Percentiles rank a stretch among this genome's conserved stretches.
These are phyloP conservation scores for Marmota monax DNA, from an alignment of 2,113 vertebrate species.

Conservation along the genomic window DNA sequence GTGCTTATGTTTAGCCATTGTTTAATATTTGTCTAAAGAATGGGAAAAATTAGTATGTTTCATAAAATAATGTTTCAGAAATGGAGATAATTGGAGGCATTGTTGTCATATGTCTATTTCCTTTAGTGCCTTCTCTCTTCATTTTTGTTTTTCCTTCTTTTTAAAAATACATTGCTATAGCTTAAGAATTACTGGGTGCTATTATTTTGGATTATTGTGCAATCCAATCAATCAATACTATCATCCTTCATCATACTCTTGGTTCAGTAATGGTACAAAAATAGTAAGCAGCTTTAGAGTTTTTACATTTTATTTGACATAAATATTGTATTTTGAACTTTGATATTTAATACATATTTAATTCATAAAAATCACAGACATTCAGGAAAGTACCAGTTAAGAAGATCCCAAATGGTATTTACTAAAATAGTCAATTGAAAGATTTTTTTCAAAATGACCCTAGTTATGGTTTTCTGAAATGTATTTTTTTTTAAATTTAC, in stretches of 20 bases:
- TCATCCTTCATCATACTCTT: not conserved
- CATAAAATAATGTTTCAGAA: not conserved
- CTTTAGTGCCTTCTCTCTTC: not conserved
- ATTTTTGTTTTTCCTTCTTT: not conserved
- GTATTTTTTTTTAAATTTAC: not conserved
- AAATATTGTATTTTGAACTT: slow-evolving; percentile 5
- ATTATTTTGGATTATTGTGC: not conserved
- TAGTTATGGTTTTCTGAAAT: not conserved
- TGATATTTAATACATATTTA: not conserved
- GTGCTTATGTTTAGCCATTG: not conserved
- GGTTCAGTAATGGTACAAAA: not conserved
- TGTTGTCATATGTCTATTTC: not conserved
- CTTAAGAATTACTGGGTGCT: not conserved
- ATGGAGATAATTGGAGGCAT: not conserved
- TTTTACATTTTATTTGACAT: not conserved
- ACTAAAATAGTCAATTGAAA: not conserved
- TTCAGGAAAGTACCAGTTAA: not conserved
- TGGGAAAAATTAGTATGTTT: not conserved
- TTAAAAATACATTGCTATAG: not conserved
- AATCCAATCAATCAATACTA: not conserved
- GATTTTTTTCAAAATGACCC: not conserved
- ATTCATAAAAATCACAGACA: not conserved
- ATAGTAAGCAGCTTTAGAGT: not conserved
- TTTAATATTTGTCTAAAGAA: not conserved
- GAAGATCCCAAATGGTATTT: not conserved